Conservation (phyloP, 2,888 invertebrate genomes). For the Homarus gammarus region DNA sequence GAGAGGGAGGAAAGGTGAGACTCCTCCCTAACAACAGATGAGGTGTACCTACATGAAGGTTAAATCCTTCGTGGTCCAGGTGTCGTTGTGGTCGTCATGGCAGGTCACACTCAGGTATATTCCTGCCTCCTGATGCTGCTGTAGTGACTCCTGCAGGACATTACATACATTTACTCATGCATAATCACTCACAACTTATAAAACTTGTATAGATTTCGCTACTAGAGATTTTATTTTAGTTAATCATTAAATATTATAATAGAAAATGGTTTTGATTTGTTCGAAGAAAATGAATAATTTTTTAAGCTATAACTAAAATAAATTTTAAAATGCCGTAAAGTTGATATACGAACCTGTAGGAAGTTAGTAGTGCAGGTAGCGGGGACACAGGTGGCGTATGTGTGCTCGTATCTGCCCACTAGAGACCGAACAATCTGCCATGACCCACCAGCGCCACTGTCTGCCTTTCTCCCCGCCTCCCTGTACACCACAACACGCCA, state of each 20-base stretch:
- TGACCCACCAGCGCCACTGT: conserved; percentile 36
- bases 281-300: too few species aligned
- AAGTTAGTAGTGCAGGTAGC: conserved; percentile 34
- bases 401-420: conserved; percentile 42
- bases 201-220: neutral
- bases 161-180: neutral
- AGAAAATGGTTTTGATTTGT: too few species aligned
- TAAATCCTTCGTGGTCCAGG: neutral
- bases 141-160: conserved; percentile 23
- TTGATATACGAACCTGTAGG: conserved; percentile 55
- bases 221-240: neutral
- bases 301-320: too few species aligned
- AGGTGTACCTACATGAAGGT: neutral
- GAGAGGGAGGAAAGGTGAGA: too few species aligned
- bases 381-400: conserved; percentile 65
- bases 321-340: too few species aligned
- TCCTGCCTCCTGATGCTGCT: conserved; percentile 21
- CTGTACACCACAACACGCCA: neutral
- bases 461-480: neutral
- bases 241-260: too few species aligned
- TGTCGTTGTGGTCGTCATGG: conserved; percentile 4
- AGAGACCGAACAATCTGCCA: conserved; percentile 42
- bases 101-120: conserved; percentile 27
- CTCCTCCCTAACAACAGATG: neutral
- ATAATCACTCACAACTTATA: too few species aligned